Evolutionary conservation across 2,888 invertebrate species (phyloP).

Genomic region (Lasioglossum malachurum): DNA sequence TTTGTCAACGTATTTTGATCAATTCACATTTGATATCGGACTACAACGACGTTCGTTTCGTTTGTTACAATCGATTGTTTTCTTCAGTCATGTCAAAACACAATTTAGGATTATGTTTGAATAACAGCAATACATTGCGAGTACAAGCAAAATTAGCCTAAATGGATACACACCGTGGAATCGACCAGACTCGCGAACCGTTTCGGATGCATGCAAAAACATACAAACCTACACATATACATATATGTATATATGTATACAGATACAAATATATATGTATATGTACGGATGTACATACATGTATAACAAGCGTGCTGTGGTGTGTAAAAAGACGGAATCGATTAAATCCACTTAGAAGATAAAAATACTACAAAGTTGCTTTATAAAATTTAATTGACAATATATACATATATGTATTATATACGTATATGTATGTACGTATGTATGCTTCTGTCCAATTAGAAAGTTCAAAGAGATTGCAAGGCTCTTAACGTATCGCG

Average conservation of each 20-base stretch:
- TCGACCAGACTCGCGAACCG: slow-evolving; percentile 15
- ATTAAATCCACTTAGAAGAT: slow-evolving; percentile 48
- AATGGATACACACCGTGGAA: slow-evolving; percentile 28
- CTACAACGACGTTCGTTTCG: slow-evolving; percentile 21
- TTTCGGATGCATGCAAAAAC: slow-evolving; percentile 19
- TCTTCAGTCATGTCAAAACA: slow-evolving; percentile 8
- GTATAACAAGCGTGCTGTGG: slow-evolving; percentile 45
- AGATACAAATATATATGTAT: not conserved
- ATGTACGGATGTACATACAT: not conserved
- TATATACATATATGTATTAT: slow-evolving; percentile 36
- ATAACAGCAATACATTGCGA: slow-evolving; percentile 42
- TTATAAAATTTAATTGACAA: slow-evolving; percentile 60
- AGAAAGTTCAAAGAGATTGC: not conserved
- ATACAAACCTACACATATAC: not conserved
- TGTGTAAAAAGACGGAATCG: slow-evolving; percentile 59
- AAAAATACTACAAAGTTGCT: slow-evolving; percentile 52
- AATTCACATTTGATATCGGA: slow-evolving; percentile 21
- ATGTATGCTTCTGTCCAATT: not conserved
- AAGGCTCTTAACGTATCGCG: not conserved
- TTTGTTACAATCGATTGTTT: slow-evolving; percentile 38
- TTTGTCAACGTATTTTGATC: slow-evolving; percentile 19
- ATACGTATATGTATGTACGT: slow-evolving; percentile 6
- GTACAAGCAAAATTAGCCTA: slow-evolving; percentile 43
- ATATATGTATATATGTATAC: not conserved
- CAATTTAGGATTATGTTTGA: slow-evolving; percentile 31